phyloP scores from a whole-genome alignment of 1,140 invertebrate genomes.

The Drosophila suzukii region DNA sequence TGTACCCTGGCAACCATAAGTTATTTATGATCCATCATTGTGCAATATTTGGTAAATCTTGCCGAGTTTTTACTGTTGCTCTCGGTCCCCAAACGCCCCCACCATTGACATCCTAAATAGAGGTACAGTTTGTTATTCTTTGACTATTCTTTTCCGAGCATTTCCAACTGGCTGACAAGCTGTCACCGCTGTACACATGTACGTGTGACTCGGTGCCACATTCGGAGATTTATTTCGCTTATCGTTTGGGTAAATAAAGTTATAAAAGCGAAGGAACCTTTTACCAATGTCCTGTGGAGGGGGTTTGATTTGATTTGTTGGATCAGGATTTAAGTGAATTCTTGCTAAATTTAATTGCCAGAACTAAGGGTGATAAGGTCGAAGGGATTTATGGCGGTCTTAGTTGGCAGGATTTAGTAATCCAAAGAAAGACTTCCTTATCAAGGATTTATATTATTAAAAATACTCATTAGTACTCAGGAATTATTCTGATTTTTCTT shows the following conservation, averaged over 20 bases:
- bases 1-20: conserved; percentile 66
- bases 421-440: neutral
- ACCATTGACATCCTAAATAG: conserved; percentile 18
- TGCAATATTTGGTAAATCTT: conserved; percentile 82
- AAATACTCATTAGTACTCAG: neutral
- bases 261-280: conserved; percentile 58
- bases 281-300: conserved; percentile 12
- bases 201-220: conserved; percentile 71
- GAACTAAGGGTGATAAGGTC: neutral
- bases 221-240: conserved; percentile 80
- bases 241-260: conserved; percentile 72
- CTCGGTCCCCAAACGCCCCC: neutral
- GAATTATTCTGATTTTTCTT: neutral
- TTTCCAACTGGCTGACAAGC: conserved; percentile 55
- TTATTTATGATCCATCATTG: conserved; percentile 84
- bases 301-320: conserved; percentile 60
- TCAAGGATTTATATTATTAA: neutral
- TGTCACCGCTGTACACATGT: conserved; percentile 44
- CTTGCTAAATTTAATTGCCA: conserved; percentile 43
- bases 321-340: conserved; percentile 50
- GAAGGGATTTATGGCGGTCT: neutral
- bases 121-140: conserved; percentile 65
- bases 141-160: conserved; percentile 32
- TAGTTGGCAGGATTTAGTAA: neutral
- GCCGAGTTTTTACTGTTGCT: conserved; percentile 71